Evolutionary conservation across 2,113 vertebrate species (phyloP), one percentile per base, ranked within the genome.

Genomic region (Setophaga petechia): DNA sequence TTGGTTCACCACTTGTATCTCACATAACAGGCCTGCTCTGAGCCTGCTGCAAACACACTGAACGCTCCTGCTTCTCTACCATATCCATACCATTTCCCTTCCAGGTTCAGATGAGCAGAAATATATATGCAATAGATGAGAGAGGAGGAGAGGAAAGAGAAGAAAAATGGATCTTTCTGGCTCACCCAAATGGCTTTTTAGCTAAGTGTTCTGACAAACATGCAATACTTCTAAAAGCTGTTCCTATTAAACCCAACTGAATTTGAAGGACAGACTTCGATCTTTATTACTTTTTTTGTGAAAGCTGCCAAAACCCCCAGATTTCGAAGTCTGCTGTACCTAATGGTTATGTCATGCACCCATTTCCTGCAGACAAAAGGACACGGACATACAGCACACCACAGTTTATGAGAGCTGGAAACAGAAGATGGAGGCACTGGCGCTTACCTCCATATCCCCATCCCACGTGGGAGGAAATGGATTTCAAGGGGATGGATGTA

Each of bases 41-140:
- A 80, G 82, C 2, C 1, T 1, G 2, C 81, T 68, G 68, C 1
- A 0, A 67, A 55, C 5, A 15, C 5, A 0, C 1, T 35, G 47
- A 89, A 46, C 23, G 6, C 15, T 75, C 73, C 54, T 78, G 44
- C 73, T 78, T 75, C 90, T 89, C 62, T 61, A 84, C 89, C 76
- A 61, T 46, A 72, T 43, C 89, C 89, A 82, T 10, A 10, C 18
- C 8, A 2, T 86, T 79, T 89, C 76, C 21, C 83, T 54, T 78
- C 39, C 79, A 65, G 39, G 16, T 30, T 89, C 62, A 73, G 35
- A 59, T 9, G n/a, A 88, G 30, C 51, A 82, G 62, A 90, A 91
- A 69, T 24, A 68, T 2, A 37, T 25, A 31, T 57, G 22, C 51
- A 90, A 47, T 21, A 78, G 39, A 63, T 22, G 47, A 87, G 24